phyloP scores from a whole-genome alignment of 2,888 invertebrate species.

The Neria commutata region DNA sequence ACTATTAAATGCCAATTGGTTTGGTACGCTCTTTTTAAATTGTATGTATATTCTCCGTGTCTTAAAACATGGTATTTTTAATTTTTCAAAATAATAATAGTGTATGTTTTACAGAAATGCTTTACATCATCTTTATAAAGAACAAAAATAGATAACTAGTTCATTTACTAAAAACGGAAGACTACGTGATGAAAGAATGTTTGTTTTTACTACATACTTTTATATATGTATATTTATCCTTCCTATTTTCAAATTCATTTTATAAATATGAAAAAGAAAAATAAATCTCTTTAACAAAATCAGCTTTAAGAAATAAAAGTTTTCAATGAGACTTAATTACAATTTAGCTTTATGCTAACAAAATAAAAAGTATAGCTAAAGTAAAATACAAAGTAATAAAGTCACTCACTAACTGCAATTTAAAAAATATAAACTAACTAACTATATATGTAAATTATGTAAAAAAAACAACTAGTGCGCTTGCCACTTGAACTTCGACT shows the following conservation, averaged over 20 bases:
- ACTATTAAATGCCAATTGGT: conserved; percentile 48
- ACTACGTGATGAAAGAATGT: not conserved
- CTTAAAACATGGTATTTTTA: not conserved
- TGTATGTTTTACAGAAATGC: not conserved
- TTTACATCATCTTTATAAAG: not conserved
- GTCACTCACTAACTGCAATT: not conserved
- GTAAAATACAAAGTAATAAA: conserved; percentile 25
- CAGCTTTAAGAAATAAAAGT: conserved; percentile 26
- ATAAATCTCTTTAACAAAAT: conserved; percentile 28
- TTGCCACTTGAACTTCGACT: conserved; percentile 94
- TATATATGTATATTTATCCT: not conserved
- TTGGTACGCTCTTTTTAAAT: conserved; percentile 46
- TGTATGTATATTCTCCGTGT: not conserved
- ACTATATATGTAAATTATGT: conserved; percentile 25
- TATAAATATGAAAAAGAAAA: conserved; percentile 5
- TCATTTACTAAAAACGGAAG: not conserved
- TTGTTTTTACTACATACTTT: not conserved
- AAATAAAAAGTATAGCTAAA: conserved; percentile 12
- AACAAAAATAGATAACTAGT: not conserved
- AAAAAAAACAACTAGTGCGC: conserved; percentile 64
- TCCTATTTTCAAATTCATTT: not conserved
- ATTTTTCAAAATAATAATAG: not conserved
- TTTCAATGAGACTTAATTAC: conserved; percentile 8
- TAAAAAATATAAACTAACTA: not conserved
- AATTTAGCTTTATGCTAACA: too few relatives aligned